Percentiles rank a stretch among this genome's conserved stretches.
phyloP scores from a whole-genome alignment of 1,140 invertebrate species.

The Cyclargus thomasi region DNA sequence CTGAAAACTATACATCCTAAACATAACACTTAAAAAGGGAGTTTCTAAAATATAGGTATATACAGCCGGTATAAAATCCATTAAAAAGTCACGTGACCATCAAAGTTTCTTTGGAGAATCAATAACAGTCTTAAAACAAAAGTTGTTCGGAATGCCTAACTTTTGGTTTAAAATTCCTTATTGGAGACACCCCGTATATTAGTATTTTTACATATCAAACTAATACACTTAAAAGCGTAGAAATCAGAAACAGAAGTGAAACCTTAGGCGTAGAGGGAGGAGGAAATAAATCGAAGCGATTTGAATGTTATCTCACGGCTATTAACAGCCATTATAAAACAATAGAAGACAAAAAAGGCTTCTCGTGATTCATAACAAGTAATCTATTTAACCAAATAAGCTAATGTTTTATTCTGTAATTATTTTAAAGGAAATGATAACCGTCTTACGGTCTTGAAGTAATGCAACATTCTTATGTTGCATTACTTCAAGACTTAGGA shows the following conservation, averaged over 20 bases:
- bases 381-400: background rate
- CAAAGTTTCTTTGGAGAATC: too few relatives aligned
- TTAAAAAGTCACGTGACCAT: too few relatives aligned
- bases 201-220: background rate
- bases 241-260: background rate
- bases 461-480: background rate
- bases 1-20: background rate
- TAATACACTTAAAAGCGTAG: background rate
- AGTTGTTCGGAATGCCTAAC: too few relatives aligned
- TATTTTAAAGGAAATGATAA: too few relatives aligned
- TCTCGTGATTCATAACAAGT: background rate
- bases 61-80: too few relatives aligned
- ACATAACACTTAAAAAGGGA: background rate
- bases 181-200: too few relatives aligned
- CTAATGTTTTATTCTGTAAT: too few relatives aligned
- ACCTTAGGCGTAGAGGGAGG: background rate
- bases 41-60: background rate
- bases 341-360: background rate
- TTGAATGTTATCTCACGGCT: background rate
- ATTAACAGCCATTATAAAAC: conserved; percentile 1
- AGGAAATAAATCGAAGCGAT: background rate
- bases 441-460: too few relatives aligned
- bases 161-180: too few relatives aligned
- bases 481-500: background rate
- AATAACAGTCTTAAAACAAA: too few relatives aligned